Evolutionary conservation across 2,888 invertebrate species (phyloP), one percentile per base, ranked within the genome.

Genomic region (Drosophila maculinotata): DNA sequence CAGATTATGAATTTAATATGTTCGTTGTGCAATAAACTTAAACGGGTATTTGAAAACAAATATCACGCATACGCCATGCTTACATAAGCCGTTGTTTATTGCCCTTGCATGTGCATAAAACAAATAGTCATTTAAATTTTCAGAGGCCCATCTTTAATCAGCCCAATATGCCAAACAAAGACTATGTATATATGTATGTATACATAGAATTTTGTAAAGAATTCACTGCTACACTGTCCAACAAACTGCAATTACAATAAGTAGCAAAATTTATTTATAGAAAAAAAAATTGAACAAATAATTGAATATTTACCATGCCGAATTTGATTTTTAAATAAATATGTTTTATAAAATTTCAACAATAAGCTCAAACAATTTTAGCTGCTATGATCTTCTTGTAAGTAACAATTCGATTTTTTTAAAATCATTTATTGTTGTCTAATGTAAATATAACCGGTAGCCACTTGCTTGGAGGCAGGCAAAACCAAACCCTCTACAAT

Each of bases 391-490:
- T n/a, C n/a, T n/a, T n/a, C n/a, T n/a, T n/a, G n/a, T n/a, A n/a
- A n/a, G n/a, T n/a, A n/a, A n/a, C n/a, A n/a, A n/a, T n/a, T n/a
- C n/a, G n/a, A n/a, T n/a, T n/a, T n/a, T n/a, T n/a, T n/a, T n/a
- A n/a, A n/a, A n/a, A n/a, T 38, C 1, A 7, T 48, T 26, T 2
- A 20, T n/a, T 31, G 42, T 62, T 48, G 17, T 6, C 6, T 6
- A 39, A 23, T 62, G 30, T 20, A 17, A 28, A 10, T 23, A 41
- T 31, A 76, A 38, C 65, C 59, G 54, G 68, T 49, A 76, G 64
- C 15, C 12, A 52, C 62, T 36, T 26, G 68, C 33, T 31, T 14
- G 10, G 30, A 52, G 23, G 54, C 45, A 48, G 69, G 47, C 39
- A 10, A 12, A 23, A 14, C 58, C 30, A 33, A 41, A 52, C 7